Evolutionary conservation across 2,797 vertebrate genomes (phyloP).

Genomic region (Geotrypetes seraphini): DNA sequence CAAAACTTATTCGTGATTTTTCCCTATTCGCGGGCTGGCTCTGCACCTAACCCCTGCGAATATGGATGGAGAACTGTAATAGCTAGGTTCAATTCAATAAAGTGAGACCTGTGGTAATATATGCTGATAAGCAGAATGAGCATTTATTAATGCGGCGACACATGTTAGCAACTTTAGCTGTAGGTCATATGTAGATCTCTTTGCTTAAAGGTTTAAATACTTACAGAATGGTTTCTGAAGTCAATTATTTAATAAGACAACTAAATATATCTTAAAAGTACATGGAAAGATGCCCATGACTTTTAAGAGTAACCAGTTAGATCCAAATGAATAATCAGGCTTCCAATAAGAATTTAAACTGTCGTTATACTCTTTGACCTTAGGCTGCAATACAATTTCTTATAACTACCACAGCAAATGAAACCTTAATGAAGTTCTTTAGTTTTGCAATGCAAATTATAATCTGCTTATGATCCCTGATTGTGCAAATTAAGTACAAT

Average conservation of each 20-base stretch:
- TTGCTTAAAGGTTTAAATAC: no score
- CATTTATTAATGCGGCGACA: no score
- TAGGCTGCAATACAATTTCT: conserved; percentile 2
- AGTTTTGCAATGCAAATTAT: conserved; percentile 31
- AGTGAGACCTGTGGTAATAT: no score
- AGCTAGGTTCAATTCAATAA: no score
- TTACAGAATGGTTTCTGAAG: not conserved
- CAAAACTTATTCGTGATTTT: no score
- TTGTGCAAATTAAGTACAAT: conserved; percentile 19
- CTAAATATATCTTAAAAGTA: not conserved
- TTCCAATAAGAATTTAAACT: conserved; percentile 3
- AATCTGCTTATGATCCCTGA: conserved; percentile 24
- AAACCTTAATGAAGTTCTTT: not conserved
- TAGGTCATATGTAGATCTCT: no score
- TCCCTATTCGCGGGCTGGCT: no score
- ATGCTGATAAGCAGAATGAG: no score
- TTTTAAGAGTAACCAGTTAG: not conserved
- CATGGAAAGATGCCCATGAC: rapidly evolving
- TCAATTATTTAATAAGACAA: not conserved
- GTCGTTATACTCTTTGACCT: conserved; percentile 4
- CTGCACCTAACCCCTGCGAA: no score
- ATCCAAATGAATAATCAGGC: not conserved
- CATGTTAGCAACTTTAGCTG: no score
- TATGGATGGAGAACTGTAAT: no score
- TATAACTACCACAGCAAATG: not conserved